Evolutionary conservation across 92 coral and sea anemone genomes (phyloP), one percentile per base, ranked within the genome.

Genomic region (Epizoanthus rinbou): DNA sequence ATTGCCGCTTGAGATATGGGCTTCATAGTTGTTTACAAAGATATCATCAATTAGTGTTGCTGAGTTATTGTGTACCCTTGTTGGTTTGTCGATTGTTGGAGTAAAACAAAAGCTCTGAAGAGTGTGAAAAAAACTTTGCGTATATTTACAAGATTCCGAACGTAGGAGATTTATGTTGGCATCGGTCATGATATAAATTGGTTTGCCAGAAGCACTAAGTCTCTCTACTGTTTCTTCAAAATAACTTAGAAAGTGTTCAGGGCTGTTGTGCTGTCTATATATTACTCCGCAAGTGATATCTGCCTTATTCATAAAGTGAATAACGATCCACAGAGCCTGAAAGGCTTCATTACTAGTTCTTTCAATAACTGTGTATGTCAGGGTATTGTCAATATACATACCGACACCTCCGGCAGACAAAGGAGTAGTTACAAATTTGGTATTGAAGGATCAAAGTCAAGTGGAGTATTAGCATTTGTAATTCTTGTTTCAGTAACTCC

Each of bases 291-390:
- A 89, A 9, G 86, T 86, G 33, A 89, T 50, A 41, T 89, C 85
- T 5, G 41, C 6, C 68, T 81, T 53, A 39, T 85, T 69, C 1
- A 41, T 13, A 37, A 85, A 80, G 5, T 85, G 75, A 13, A 89
- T 66, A 75, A 85, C 87, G 45, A 89, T 57, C 86, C 89, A 89
- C 11, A 89, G 57, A 4, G 92, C 84, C 65, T 85, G 89, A 75
- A 85, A 85, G 9, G 90, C 60, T 24, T 81, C 79, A 73, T 57
- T 80, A 22, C 74, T 60, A 16, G 52, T 76, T 65, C 21, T 56
- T n/a, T 79, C 81, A 21, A 54, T 14, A 15, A 52, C 70, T 24
- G 75, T 80, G 33, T 71, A 80, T 25, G 45, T 52, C 28, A 75
- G 62, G 10, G 39, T 50, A 14, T 84, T 62, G 54, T 74, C 57